Evolutionary conservation across 2,797 vertebrate species (phyloP).

Genomic region (Geotrypetes seraphini): DNA sequence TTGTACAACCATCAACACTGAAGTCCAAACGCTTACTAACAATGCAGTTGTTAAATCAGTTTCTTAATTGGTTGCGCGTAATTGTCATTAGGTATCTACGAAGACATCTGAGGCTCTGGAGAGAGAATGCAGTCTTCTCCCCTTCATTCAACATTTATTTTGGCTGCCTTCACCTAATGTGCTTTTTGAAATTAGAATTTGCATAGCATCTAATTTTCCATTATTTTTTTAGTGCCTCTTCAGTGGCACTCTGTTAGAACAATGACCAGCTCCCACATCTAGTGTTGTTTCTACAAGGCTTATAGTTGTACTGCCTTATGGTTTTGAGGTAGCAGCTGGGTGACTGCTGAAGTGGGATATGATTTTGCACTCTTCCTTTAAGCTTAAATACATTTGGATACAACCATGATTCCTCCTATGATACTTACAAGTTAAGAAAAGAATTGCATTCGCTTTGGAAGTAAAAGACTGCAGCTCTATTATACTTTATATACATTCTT

Average conservation of each 20-base stretch:
- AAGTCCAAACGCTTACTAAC: slow-evolving; percentile 51
- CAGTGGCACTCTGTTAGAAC: slow-evolving; percentile 28
- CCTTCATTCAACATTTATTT: slow-evolving; percentile 30
- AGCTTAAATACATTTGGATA: no score
- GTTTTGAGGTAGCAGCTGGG: no score
- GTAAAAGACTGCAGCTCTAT: no score
- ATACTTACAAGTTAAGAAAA: no score
- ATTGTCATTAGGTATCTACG: slow-evolving; percentile 58
- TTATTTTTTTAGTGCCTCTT: slow-evolving; percentile 24
- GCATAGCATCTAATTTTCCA: slow-evolving; percentile 30
- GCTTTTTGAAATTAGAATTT: slow-evolving; percentile 26
- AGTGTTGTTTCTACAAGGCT: slow-evolving; percentile 11
- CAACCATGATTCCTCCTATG: no score
- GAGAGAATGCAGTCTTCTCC: slow-evolving; percentile 42
- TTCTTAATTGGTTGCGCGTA: slow-evolving; percentile 58
- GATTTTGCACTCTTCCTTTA: no score
- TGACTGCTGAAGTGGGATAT: no score
- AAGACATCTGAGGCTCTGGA: slow-evolving; percentile 67
- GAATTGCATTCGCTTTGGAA: no score
- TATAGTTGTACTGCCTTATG: no score
- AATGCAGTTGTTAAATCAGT: slow-evolving; percentile 48
- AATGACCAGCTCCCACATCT: slow-evolving; percentile 5
- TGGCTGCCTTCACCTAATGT: slow-evolving; percentile 31
- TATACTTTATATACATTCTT: no score
- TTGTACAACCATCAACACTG: slow-evolving; percentile 47